A percentile compares a stretch with the other conserved stretches of the same genome.
phyloP scores from a whole-genome alignment of 2,113 vertebrate species.

The Pavo muticus region DNA sequence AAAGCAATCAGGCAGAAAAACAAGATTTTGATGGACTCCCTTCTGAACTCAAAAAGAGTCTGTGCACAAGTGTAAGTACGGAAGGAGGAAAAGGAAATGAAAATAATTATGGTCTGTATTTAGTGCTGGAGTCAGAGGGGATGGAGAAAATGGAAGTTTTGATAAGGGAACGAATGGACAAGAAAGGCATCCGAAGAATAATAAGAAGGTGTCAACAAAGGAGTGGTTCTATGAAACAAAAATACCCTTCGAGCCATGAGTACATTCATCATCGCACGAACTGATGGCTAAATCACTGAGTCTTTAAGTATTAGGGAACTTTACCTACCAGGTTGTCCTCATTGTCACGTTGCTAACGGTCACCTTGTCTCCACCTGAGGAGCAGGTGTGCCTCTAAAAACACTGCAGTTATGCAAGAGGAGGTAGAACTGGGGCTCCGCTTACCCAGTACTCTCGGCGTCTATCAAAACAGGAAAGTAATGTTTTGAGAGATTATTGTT shows the following conservation, averaged over 20 bases:
- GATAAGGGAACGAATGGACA: background rate
- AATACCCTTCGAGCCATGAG: background rate
- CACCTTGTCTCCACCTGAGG: background rate
- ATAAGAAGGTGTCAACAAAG: background rate
- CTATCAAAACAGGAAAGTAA: background rate
- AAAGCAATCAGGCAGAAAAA: background rate
- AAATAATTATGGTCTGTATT: background rate
- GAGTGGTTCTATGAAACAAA: background rate
- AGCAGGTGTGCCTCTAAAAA: background rate
- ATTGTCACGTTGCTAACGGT: background rate
- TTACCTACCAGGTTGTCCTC: background rate
- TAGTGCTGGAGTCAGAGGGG: background rate
- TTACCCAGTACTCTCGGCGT: accelerated
- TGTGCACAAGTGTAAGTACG: background rate
- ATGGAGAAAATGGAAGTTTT: background rate
- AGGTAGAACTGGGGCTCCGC: background rate
- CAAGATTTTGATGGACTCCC: background rate
- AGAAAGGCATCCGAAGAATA: background rate
- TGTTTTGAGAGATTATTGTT: background rate
- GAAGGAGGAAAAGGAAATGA: background rate
- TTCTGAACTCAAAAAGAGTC: background rate
- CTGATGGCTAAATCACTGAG: background rate
- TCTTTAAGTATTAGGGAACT: background rate
- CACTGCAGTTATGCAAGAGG: background rate
- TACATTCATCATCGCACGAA: background rate